A percentile compares a stretch with the other conserved stretches of the same genome.
phyloP scores from a whole-genome alignment of 2,113 vertebrate species.

The Hippocampus barbouri region DNA sequence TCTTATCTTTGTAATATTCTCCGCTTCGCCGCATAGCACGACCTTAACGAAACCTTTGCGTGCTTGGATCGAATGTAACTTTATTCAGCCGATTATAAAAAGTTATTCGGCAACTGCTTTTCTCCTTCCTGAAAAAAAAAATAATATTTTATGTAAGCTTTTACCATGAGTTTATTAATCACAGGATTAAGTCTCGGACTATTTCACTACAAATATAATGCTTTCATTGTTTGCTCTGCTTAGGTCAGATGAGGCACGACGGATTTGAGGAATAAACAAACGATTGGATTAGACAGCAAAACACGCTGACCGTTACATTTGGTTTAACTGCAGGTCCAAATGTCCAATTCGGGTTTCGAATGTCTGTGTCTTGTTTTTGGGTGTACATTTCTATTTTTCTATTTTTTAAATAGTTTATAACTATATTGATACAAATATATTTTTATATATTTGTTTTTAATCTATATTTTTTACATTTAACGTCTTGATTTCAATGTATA shows the following conservation, averaged over 20 bases:
- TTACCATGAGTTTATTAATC: conserved; percentile 64
- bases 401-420: too few relatives aligned
- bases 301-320: neutral
- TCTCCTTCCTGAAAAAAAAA: conserved; percentile 4
- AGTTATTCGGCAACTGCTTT: conserved; percentile 7
- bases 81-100: neutral
- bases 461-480: too few relatives aligned
- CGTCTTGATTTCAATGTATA: too few relatives aligned
- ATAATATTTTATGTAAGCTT: conserved; percentile 48
- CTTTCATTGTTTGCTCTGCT: conserved; percentile 59
- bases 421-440: too few relatives aligned
- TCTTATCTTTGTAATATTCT: conserved; percentile 36
- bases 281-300: conserved; percentile 49
- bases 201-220: conserved; percentile 52
- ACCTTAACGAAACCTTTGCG: conserved; percentile 54
- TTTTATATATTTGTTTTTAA: too few relatives aligned
- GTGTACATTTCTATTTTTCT: too few relatives aligned
- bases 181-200: conserved; percentile 58
- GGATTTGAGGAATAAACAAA: conserved; percentile 34
- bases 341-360: too few relatives aligned
- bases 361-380: too few relatives aligned
- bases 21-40: conserved; percentile 49
- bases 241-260: conserved; percentile 24
- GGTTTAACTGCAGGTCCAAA: too few relatives aligned
- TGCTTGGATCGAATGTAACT: conserved; percentile 23